phyloP scores from a whole-genome alignment of 2,888 invertebrate species.

The Mamestra brassicae region DNA sequence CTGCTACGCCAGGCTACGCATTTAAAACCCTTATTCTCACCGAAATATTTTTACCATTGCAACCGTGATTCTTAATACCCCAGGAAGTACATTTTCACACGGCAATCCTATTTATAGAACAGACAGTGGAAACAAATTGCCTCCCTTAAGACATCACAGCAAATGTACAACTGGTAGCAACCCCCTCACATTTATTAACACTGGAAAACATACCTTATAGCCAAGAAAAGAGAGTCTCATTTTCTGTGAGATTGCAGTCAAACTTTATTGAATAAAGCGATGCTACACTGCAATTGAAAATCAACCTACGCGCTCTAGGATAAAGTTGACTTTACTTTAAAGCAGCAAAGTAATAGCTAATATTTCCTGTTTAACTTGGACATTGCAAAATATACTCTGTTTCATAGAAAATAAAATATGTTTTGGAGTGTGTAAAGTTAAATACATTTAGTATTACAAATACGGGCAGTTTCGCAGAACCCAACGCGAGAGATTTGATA shows the following conservation, averaged over 20 bases:
- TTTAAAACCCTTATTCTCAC: neutral
- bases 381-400: conserved; percentile 22
- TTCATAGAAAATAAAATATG: fast-evolving
- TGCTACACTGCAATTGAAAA: conserved; percentile 4
- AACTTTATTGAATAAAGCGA: conserved; percentile 72
- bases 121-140: conserved; percentile 77
- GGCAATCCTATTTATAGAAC: conserved; percentile 66
- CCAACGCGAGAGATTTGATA: conserved; percentile 62
- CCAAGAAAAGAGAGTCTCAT: conserved; percentile 42
- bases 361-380: conserved; percentile 48
- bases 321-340: conserved; percentile 39
- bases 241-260: conserved; percentile 47
- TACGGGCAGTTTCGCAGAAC: conserved; percentile 47
- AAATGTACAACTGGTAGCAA: conserved; percentile 78
- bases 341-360: conserved; percentile 42
- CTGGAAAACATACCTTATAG: conserved; percentile 67
- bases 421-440: conserved; percentile 33
- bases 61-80: neutral
- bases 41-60: neutral
- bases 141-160: conserved; percentile 75
- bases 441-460: conserved; percentile 56
- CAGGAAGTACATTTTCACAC: conserved; percentile 37
- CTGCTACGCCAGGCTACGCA: conserved; percentile 12
- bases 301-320: neutral
- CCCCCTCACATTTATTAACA: conserved; percentile 76